Conservation (phyloP, 2,888 invertebrate genomes). For the Folsomia candida region DNA sequence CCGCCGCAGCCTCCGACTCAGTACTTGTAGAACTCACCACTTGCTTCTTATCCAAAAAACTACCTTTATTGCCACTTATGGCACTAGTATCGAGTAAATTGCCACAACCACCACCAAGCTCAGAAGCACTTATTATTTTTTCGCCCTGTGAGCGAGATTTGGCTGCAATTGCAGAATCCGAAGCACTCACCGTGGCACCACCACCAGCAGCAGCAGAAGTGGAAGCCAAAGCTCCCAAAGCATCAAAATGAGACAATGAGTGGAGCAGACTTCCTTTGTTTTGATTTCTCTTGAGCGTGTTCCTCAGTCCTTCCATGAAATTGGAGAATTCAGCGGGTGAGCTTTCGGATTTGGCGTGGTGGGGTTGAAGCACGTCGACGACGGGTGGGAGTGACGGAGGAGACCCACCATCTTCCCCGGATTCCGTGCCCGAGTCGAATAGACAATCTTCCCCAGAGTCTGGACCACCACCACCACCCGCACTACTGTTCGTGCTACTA, state of each 20-base stretch:
- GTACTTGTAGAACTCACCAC: not conserved
- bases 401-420: conserved; percentile 62
- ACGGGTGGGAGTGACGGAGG: not conserved
- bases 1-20: no score
- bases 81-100: not conserved
- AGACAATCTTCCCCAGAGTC: conserved; percentile 53
- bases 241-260: conserved; percentile 9
- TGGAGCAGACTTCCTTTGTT: conserved; percentile 20
- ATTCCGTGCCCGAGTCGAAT: conserved; percentile 67
- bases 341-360: conserved; percentile 9
- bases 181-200: conserved; percentile 31
- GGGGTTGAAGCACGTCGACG: not conserved
- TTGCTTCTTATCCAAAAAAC: not conserved
- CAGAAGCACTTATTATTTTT: not conserved
- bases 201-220: conserved; percentile 54
- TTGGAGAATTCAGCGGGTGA: conserved; percentile 46
- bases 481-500: conserved; percentile 21
- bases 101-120: conserved; percentile 12
- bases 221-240: not conserved
- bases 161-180: not conserved
- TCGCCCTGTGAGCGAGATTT: not conserved
- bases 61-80: not conserved
- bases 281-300: conserved; percentile 56
- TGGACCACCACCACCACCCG: not conserved
- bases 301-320: conserved; percentile 52